Evolutionary conservation across 2,797 vertebrate genomes (phyloP), one percentile per base, ranked within the genome.

Genomic region (Phyllotis vaccarum): DNA sequence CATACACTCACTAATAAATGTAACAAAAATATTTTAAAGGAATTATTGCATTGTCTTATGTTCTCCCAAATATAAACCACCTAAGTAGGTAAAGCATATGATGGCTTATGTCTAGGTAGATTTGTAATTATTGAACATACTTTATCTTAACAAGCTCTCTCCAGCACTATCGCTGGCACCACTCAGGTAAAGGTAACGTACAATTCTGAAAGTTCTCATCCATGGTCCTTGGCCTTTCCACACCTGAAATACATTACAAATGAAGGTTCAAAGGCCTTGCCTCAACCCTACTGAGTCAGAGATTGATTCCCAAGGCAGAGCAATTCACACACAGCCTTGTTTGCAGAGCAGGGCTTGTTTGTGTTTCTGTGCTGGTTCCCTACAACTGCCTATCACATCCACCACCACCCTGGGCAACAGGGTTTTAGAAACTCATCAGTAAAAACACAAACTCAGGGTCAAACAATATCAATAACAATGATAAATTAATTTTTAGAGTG

Each of bases 401-500:
- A 21, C 24, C 34, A 10, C 49, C 31, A 64, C 81, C 82, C 82
- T 5, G 11, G 81, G 10, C 43, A 24, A 58, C 58, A 62, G 46
- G 70, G 90, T 37, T 80, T 70, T 40, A 90, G n/a, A n/a, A 72
- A 58, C 21, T 34, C 83, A 31, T 43, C 27, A n/a, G 16, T 37
- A 37, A 81, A 83, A 10, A 79, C 8, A 43, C 37, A 54, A 29
- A 10, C 21, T 60, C 76, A 56, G 7, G 56, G 60, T 34, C 54
- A 62, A 66, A 2, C 27, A 54, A 19, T 6, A 46, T 54, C 13
- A 54, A 62, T 27, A 29, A 29, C 1, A 43, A 22, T 4, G 22
- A 43, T 37, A 54, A 46, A 60, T n/a, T 78, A 11, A 91, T 76
- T 86, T 95, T 90, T 49, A 78, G 76, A 87, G 34, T 34, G 62